phyloP scores from a whole-genome alignment of 2,113 vertebrate genomes.

The Cottus gobio region DNA sequence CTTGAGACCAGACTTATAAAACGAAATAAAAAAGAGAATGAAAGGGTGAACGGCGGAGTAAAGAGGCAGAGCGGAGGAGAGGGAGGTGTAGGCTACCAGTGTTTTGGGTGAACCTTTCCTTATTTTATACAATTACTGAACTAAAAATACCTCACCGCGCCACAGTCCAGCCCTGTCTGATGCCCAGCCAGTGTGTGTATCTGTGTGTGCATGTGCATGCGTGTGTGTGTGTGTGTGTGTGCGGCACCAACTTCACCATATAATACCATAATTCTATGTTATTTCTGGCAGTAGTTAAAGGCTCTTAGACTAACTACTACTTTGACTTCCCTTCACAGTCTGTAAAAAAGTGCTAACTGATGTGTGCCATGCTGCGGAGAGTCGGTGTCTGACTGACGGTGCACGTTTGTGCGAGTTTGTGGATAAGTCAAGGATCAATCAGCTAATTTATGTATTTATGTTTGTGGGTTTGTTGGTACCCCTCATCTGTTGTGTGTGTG shows the following conservation, averaged over 20 bases:
- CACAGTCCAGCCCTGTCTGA: constrained; percentile 56
- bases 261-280: constrained; percentile 78
- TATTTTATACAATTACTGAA: constrained; percentile 58
- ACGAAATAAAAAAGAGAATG: not conserved
- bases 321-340: constrained; percentile 56
- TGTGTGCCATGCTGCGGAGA: constrained; percentile 39
- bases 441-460: too few species aligned
- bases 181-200: constrained; percentile 27
- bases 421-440: too few species aligned
- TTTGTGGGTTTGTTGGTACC: too few species aligned
- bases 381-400: constrained; percentile 46
- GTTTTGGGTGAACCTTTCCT: constrained; percentile 40
- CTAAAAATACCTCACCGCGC: constrained; percentile 66
- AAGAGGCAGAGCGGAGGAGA: not conserved
- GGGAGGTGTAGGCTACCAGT: constrained; percentile 14
- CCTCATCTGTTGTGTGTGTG: too few species aligned
- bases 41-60: not conserved
- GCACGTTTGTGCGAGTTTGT: constrained; percentile 53
- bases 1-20: not conserved
- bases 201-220: constrained; percentile 7
- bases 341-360: constrained; percentile 55
- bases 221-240: constrained; percentile 9
- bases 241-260: constrained; percentile 49
- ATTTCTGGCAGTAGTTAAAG: constrained; percentile 73
- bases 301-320: constrained; percentile 72